These are phyloP conservation scores for Ashinkailepas kermadecensis DNA, from an alignment of 2,888 invertebrate species.

Conservation along the genomic window DNA sequence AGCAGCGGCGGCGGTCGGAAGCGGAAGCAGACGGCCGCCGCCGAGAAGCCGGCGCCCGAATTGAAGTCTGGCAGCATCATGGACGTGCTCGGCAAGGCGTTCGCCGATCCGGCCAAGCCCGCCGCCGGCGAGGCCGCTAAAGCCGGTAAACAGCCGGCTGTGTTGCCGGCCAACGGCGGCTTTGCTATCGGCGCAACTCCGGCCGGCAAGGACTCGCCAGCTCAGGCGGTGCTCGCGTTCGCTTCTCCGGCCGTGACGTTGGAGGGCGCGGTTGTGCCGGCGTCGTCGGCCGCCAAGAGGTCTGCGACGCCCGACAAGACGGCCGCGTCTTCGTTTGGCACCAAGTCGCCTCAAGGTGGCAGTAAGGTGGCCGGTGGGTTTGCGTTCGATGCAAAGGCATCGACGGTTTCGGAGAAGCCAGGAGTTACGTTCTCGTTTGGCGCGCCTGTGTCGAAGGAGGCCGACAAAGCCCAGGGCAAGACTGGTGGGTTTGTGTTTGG, in stretches of 20 bases:
- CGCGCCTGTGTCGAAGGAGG: too few relatives aligned
- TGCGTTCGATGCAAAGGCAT: neutral
- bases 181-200: neutral
- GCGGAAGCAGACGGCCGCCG: conserved; percentile 19
- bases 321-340: too few relatives aligned
- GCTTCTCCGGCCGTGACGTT: neutral
- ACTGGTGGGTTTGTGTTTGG: neutral
- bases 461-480: too few relatives aligned
- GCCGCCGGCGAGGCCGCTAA: neutral
- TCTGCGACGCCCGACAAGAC: neutral
- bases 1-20: neutral
- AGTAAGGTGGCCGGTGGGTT: neutral
- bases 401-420: neutral
- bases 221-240: neutral
- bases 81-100: conserved; percentile 36
- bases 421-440: neutral
- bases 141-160: neutral
- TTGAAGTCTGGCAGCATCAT: conserved; percentile 38
- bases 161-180: neutral
- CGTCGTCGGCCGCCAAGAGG: neutral
- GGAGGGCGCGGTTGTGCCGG: neutral
- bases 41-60: conserved; percentile 35
- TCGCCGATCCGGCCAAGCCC: neutral
- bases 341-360: too few relatives aligned
- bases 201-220: neutral